These are phyloP conservation scores for Neuroterus valhalla DNA, from an alignment of 1,140 invertebrate genomes.

Conservation along the genomic window DNA sequence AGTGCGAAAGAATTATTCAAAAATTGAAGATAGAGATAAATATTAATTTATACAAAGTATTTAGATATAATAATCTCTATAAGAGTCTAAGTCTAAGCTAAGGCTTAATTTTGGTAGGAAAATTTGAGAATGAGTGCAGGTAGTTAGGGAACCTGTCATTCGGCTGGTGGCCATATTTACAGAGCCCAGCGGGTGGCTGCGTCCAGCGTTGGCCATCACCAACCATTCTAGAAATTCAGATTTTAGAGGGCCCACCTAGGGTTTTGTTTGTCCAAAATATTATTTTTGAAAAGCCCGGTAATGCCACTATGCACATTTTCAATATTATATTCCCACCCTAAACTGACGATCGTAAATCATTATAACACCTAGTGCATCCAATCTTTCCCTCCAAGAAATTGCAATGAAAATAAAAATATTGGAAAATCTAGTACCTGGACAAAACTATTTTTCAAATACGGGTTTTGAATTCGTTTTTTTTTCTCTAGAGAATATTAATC, in stretches of 20 bases:
- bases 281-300: conserved; percentile 46
- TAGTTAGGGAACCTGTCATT: conserved; percentile 54
- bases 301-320: conserved; percentile 51
- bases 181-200: conserved; percentile 53
- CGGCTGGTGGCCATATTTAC: conserved; percentile 51
- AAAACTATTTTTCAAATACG: conserved; percentile 25
- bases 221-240: conserved; percentile 34
- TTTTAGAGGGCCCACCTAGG: conserved; percentile 35
- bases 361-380: conserved; percentile 18
- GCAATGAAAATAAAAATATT: conserved; percentile 36
- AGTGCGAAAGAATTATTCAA: no score
- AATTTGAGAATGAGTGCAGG: conserved; percentile 48
- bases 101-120: conserved; percentile 34
- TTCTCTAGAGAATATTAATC: no score
- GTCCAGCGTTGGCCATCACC: conserved; percentile 44
- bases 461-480: no score
- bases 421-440: conserved; percentile 44
- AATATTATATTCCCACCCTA: conserved; percentile 47
- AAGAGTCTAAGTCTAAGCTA: no score
- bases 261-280: conserved; percentile 41
- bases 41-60: no score
- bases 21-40: no score
- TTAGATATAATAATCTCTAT: no score
- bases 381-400: conserved; percentile 38
- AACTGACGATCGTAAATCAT: conserved; percentile 50